phyloP scores from a whole-genome alignment of 2,797 vertebrate genomes.

The Phalanger gymnotis region DNA sequence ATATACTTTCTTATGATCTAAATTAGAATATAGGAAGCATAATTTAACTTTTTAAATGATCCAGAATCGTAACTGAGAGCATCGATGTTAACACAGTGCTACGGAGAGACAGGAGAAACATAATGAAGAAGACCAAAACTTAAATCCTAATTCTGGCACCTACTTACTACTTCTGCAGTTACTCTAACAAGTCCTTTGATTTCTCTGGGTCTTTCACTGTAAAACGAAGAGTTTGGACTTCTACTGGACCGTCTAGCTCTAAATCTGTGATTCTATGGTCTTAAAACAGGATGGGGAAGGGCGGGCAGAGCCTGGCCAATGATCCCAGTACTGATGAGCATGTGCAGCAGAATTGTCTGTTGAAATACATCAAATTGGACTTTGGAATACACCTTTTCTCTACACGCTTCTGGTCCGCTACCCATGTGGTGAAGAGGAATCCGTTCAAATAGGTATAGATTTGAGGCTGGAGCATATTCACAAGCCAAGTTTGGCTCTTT shows the following conservation, averaged over 20 bases:
- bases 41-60: neutral
- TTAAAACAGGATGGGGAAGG: neutral
- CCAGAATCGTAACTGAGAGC: neutral
- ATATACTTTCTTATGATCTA: neutral
- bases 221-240: neutral
- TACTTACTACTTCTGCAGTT: neutral
- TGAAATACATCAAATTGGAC: neutral
- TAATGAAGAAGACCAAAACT: neutral
- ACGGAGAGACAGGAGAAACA: neutral
- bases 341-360: neutral
- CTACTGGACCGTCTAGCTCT: neutral
- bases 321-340: neutral
- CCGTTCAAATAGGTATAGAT: neutral
- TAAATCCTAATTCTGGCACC: neutral
- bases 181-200: neutral
- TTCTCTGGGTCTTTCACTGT: neutral
- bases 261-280: neutral
- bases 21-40: neutral
- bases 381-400: neutral
- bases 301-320: neutral
- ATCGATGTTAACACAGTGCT: neutral
- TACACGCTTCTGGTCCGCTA: neutral
- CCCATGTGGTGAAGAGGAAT: neutral
- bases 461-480: neutral
- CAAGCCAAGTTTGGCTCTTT: neutral